Evolutionary conservation across 1,140 invertebrate genomes (phyloP).

Genomic region (Drosophila triauraria): DNA sequence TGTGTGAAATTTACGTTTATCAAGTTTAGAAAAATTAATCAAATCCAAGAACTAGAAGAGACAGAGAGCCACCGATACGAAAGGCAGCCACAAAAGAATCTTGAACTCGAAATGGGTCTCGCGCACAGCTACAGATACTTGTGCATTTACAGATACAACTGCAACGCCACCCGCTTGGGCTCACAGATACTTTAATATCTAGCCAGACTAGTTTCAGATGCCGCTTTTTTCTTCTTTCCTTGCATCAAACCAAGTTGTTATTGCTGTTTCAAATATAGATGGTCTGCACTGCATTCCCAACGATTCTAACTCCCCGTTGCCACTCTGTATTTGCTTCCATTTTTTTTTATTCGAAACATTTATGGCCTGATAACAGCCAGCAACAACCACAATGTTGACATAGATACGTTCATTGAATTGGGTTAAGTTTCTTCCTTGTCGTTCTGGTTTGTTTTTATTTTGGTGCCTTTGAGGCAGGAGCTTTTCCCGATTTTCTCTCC

Average conservation of each 20-base stretch:
- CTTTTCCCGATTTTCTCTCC: not conserved
- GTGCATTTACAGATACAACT: slow-evolving; percentile 22
- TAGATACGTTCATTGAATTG: slow-evolving; percentile 52
- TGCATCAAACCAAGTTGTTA: slow-evolving; percentile 20
- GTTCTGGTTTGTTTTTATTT: slow-evolving; percentile 16
- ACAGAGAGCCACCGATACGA: slow-evolving; percentile 15
- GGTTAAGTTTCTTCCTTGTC: slow-evolving; percentile 40
- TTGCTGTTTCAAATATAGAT: slow-evolving; percentile 48
- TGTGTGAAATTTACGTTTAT: not conserved
- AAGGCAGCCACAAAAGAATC: slow-evolving; percentile 55
- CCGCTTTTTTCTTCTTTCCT: slow-evolving; percentile 15
- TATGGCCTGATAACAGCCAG: slow-evolving; percentile 47
- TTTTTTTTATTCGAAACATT: slow-evolving; percentile 47
- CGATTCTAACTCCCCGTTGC: slow-evolving; percentile 13
- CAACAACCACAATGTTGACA: slow-evolving; percentile 37
- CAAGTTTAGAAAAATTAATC: not conserved
- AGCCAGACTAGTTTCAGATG: slow-evolving; percentile 59
- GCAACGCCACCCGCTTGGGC: slow-evolving; percentile 37
- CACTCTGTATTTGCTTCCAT: not conserved
- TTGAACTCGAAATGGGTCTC: slow-evolving; percentile 65
- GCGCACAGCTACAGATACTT: slow-evolving; percentile 33
- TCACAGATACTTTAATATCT: slow-evolving; percentile 55
- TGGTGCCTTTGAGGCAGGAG: slow-evolving; percentile 7
- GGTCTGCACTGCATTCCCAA: slow-evolving; percentile 28
- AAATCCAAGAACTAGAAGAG: slow-evolving; percentile 13